Evolutionary conservation across 1,140 invertebrate species (phyloP), one percentile per base, ranked within the genome.

Genomic region (Nymphalis io): DNA sequence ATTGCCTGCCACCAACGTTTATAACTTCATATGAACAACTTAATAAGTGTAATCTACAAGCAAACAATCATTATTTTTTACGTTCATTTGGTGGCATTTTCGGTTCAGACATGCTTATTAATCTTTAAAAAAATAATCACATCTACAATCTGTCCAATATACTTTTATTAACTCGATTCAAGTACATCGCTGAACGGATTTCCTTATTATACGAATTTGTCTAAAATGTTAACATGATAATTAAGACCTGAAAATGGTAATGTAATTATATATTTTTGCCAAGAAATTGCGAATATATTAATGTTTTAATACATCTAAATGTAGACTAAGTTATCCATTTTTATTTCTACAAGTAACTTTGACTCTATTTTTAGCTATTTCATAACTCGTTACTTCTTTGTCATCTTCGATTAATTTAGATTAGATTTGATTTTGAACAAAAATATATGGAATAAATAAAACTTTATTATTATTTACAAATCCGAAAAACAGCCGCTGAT

Each of bases 1-100:
- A 77, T 76, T 60, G 71, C 68, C 65, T 57, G 55, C 62, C 27
- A 51, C 68, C 64, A 74, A 74, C 70, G 64, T 72, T 51, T 27
- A 42, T 59, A 74, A 64, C 48, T 72, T 51, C 38, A 18, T 59
- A 68, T 33, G 39, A 70, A 67, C 70, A 67, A 62, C 70, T 72
- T 67, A 72, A 72, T 67, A 67, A 44, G 59, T 63, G 68, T 60
- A 60, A 70, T 70, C 68, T 58, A 70, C 44, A 59, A 42, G 44
- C 23, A 51, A 55, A 63, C 23, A 65, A 40, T 66, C 55, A 55
- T 66, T 59, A 57, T 59, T 58, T 64, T 65, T 66, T 66, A 57
- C 40, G 21, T 16, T 40, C 33, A 42, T 39, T 64, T 55, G 38
- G 40, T 64, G 39, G 20, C 15, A 55, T 10, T n/a, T 20, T 15